Conservation (phyloP, 2,888 invertebrate species). For the Lordiphosa fenestrarum region DNA sequence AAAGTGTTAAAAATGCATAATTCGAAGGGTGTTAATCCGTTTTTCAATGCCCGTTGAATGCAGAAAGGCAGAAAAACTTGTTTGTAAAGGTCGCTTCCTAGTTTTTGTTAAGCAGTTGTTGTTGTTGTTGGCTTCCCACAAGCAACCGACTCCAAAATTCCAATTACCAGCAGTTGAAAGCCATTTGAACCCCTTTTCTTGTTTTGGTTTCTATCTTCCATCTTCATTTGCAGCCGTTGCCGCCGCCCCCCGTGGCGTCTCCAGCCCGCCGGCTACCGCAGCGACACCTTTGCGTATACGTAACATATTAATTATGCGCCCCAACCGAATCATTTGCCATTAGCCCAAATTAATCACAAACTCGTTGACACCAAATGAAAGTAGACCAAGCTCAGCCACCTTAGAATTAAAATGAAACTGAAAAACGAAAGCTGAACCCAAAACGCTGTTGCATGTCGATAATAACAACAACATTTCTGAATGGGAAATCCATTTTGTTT, state of each 20-base stretch:
- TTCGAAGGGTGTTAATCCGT: constrained; percentile 50
- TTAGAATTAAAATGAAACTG: constrained; percentile 44
- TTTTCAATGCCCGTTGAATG: constrained; percentile 45
- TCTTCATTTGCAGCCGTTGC: constrained; percentile 4
- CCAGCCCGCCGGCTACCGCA: constrained; percentile 49
- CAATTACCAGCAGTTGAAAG: constrained; percentile 52
- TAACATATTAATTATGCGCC: constrained; percentile 67
- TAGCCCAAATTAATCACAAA: constrained; percentile 54
- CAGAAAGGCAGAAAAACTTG: constrained; percentile 13
- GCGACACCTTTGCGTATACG: constrained; percentile 64
- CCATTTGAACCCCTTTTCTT: constrained; percentile 61
- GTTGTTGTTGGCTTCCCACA: no score
- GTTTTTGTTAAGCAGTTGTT: constrained; percentile 38
- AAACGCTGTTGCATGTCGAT: constrained; percentile 54
- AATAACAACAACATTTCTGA: constrained; percentile 21
- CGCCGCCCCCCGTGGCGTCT: constrained; percentile 35
- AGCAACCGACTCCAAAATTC: constrained; percentile 50
- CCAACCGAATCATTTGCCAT: constrained; percentile 29
- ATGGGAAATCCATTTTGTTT: constrained; percentile 55
- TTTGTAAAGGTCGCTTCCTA: constrained; percentile 49
- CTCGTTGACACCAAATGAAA: constrained; percentile 52
- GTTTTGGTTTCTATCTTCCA: constrained; percentile 26
- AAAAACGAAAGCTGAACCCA: constrained; percentile 18
- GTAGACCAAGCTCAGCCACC: constrained; percentile 30
- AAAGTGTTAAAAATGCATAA: constrained; percentile 51